A percentile compares a stretch with the other conserved stretches of the same genome.
These are phyloP conservation scores for Cliona cf. orientalis DNA, from an alignment of 37 sponge, comb jelly and placozoan species.

Conservation along the genomic window DNA sequence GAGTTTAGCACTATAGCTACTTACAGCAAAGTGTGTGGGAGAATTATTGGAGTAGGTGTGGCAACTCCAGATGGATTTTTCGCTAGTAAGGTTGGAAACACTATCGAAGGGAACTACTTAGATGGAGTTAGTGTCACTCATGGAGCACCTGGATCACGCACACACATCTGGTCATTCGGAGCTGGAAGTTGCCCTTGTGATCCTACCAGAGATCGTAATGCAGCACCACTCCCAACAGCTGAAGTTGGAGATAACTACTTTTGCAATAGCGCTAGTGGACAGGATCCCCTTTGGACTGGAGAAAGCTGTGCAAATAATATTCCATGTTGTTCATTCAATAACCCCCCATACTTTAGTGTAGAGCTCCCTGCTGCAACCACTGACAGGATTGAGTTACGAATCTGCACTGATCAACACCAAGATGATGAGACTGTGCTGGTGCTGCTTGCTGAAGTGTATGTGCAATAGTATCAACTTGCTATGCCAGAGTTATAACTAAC, in stretches of 20 bases:
- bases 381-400: background rate
- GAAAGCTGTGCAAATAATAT: background rate
- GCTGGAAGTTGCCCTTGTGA: background rate
- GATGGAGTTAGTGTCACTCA: no score
- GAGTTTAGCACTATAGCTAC: no score
- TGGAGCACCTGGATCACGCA: no score
- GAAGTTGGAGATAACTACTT: no score
- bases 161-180: background rate
- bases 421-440: background rate
- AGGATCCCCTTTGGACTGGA: background rate
- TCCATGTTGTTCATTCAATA: background rate
- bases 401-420: background rate
- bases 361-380: background rate
- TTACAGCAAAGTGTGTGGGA: no score
- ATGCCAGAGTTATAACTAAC: no score
- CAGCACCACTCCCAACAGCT: background rate
- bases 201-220: background rate
- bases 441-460: background rate
- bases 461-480: no score
- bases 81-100: no score
- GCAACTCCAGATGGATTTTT: no score
- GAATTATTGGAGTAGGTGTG: no score
- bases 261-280: no score
- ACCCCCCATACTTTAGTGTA: background rate
- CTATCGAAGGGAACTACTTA: no score